These are phyloP conservation scores for Cheumatopsyche charites DNA, from an alignment of 1,140 invertebrate genomes.

Conservation along the genomic window DNA sequence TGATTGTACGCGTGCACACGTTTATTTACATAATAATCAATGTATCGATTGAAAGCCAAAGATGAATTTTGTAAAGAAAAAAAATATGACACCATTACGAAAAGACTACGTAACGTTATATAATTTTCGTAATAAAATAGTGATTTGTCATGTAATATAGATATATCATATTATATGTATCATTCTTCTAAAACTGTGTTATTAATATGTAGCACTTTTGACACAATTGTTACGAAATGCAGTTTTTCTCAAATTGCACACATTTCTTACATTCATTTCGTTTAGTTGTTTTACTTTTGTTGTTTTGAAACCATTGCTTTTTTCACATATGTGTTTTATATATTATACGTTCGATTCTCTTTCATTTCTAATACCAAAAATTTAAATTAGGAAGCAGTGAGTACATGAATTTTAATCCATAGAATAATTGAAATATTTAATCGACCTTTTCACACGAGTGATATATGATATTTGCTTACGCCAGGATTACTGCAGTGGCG, in stretches of 20 bases:
- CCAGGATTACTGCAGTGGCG: conserved; percentile 58
- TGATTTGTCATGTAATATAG: too few relatives aligned
- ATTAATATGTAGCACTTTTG: too few relatives aligned
- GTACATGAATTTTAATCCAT: not conserved
- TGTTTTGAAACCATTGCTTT: not conserved
- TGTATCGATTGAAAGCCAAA: too few relatives aligned
- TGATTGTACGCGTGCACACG: too few relatives aligned
- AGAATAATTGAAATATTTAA: not conserved
- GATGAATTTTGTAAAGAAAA: too few relatives aligned
- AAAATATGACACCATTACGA: too few relatives aligned
- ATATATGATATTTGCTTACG: conserved; percentile 38
- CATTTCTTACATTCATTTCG: not conserved
- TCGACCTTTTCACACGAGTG: too few relatives aligned
- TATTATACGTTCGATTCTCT: not conserved
- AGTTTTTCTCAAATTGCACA: conserved; percentile 12
- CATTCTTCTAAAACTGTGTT: too few relatives aligned
- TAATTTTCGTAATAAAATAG: too few relatives aligned
- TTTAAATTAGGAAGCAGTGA: not conserved
- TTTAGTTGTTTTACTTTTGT: conserved; percentile 6
- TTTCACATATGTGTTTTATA: conserved; percentile 4
- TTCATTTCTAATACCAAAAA: not conserved
- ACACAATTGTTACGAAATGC: conserved; percentile 10
- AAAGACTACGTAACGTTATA: too few relatives aligned
- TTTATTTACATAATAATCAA: too few relatives aligned
- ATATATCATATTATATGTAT: too few relatives aligned